phyloP scores from a whole-genome alignment of 2,888 invertebrate species.

The Synergus umbraculus region DNA sequence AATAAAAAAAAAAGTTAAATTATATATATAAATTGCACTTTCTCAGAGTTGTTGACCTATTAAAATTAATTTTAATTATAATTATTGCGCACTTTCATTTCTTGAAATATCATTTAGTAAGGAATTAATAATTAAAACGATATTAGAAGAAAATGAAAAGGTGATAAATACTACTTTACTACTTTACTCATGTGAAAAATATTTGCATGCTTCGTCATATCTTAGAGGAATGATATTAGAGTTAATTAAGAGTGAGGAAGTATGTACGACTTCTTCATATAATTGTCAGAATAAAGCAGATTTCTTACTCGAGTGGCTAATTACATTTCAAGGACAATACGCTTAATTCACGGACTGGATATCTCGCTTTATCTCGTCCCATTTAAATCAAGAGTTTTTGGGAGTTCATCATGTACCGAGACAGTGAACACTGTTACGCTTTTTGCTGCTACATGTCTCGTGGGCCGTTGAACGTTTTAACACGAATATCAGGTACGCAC shows the following conservation, averaged over 20 bases:
- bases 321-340: constrained; percentile 29
- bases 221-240: constrained; percentile 2
- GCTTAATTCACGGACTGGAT: constrained; percentile 35
- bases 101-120: too few species aligned
- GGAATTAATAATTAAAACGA: too few species aligned
- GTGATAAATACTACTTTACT: too few species aligned
- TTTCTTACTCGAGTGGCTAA: constrained; percentile 14
- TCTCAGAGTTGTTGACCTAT: too few species aligned
- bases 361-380: constrained; percentile 21
- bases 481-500: constrained; percentile 53
- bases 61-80: too few species aligned
- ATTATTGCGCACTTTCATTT: too few species aligned
- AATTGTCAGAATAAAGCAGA: constrained; percentile 6
- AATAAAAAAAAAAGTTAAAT: neutral
- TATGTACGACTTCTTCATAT: constrained; percentile 27
- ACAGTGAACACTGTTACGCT: constrained; percentile 26
- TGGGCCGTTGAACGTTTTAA: constrained; percentile 41
- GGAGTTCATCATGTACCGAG: constrained; percentile 12
- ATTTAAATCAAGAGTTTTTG: constrained; percentile 36
- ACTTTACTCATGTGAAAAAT: constrained; percentile 1
- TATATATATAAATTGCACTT: too few species aligned
- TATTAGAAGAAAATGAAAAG: too few species aligned
- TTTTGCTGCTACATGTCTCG: constrained; percentile 24
- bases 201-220: neutral
- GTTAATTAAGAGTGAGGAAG: constrained; percentile 19